phyloP scores from a whole-genome alignment of 2,797 vertebrate genomes.

The Gephyroberyx darwinii region DNA sequence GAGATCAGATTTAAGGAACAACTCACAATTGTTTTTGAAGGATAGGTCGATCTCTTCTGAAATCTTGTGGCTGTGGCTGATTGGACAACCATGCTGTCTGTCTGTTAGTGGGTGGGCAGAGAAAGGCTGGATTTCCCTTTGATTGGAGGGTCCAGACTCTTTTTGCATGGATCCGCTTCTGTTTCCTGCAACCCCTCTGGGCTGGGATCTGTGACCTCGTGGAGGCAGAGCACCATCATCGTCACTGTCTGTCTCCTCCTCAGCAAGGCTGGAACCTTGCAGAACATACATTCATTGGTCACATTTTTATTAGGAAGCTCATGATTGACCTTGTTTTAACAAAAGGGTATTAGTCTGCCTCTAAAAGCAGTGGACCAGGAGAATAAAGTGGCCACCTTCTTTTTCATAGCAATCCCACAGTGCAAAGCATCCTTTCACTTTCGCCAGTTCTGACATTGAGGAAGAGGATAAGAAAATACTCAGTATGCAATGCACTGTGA shows the following conservation, averaged over 20 bases:
- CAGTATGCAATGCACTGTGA: neutral
- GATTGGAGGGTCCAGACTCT: constrained; percentile 74
- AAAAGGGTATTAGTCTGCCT: neutral
- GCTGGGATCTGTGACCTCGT: constrained; percentile 47
- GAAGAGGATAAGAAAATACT: neutral
- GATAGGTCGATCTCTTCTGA: constrained; percentile 73
- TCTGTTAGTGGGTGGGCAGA: constrained; percentile 53
- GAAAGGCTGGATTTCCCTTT: constrained; percentile 75
- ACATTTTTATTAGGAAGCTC: neutral
- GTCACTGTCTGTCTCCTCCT: constrained; percentile 67
- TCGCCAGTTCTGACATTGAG: neutral
- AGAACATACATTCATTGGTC: constrained; percentile 31
- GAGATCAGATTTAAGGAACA: constrained; percentile 28
- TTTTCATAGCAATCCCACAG: constrained; percentile 2
- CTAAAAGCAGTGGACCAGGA: neutral
- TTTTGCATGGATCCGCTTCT: constrained; percentile 68
- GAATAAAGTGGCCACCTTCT: neutral
- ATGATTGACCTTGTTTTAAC: neutral
- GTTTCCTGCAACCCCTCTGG: constrained; percentile 60
- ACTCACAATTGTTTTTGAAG: constrained; percentile 82
- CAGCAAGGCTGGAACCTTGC: constrained; percentile 62
- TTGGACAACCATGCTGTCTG: constrained; percentile 71
- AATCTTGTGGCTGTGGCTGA: constrained; percentile 81
- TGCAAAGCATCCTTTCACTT: neutral
- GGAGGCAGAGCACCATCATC: constrained; percentile 56